Percentiles rank a stretch among this genome's conserved stretches.
Evolutionary conservation across 2,888 invertebrate genomes (phyloP).

Genomic region (Oscheius sp.): DNA sequence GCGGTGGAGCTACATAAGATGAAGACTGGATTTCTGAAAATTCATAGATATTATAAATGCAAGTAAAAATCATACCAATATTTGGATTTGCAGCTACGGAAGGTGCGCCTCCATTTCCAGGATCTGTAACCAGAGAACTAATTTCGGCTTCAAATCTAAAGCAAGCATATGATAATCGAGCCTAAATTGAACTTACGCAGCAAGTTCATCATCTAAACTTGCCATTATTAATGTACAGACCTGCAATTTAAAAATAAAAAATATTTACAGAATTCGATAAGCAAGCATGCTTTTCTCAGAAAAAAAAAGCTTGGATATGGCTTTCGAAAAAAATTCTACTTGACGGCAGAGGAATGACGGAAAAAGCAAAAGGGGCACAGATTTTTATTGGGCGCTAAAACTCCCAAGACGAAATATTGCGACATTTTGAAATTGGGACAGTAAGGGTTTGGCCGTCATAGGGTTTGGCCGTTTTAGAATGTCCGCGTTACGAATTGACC

Average conservation of each 20-base stretch:
- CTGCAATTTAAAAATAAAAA: neutral
- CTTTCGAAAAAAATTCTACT: neutral
- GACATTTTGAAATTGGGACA: too few species aligned
- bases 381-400: too few species aligned
- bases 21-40: neutral
- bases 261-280: too few species aligned
- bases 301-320: neutral
- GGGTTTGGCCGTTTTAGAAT: too few species aligned
- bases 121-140: conserved; percentile 42
- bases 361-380: too few species aligned
- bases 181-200: conserved; percentile 53
- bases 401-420: too few species aligned
- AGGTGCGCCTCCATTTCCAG: conserved; percentile 7
- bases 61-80: conserved; percentile 32
- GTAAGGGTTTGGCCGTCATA: too few species aligned
- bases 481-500: too few species aligned
- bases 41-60: neutral
- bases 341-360: too few species aligned
- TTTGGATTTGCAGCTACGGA: conserved; percentile 21
- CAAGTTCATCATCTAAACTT: conserved; percentile 59
- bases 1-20: neutral
- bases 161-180: neutral
- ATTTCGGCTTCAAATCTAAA: conserved; percentile 58
- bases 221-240: conserved; percentile 11
- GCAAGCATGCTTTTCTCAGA: neutral